Evolutionary conservation across 2,797 vertebrate genomes (phyloP), one percentile per base, ranked within the genome.

Genomic region (Sebastes kiyomatsui): DNA sequence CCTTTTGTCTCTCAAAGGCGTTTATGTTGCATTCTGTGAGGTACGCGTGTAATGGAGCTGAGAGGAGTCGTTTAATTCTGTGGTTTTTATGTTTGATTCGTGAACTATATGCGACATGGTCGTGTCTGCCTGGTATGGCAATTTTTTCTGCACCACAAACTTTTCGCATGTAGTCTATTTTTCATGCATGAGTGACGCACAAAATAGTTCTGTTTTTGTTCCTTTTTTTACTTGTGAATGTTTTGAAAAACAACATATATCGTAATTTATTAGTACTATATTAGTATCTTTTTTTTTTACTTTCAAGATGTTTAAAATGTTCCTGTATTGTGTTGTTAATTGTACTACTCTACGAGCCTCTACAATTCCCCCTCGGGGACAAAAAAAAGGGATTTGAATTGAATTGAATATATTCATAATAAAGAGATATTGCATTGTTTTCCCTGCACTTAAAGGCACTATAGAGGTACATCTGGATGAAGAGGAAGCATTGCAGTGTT

Each of bases 81-180:
- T 25, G 52, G 14, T 75, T 81, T 54, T 85, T 69, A 46, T 79
- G 52, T 87, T 79, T 83, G 70, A 72, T 83, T 56, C 64, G 49
- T 81, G 79, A 86, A 61, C 65, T 61, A 66, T 82, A 72, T 80
- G 70, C 33, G 27, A 66, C 61, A 30, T 5, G 32, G 28, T 71
- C 22, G 4, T 64, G 60, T 89, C 72, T 85, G 88, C 87, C 81
- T 87, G 83, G 78, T 80, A 72, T 87, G 71, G 77, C 85, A 90
- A 86, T 90, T 35, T 72, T 75, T 89, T 91, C 78, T 86, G 89
- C 84, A 61, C 73, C 79, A 84, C 71, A 81, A 79, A 85, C 77
- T 67, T 80, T 87, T 81, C 22, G 2, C 64, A 75, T 78, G 6
- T 79, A 42, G n/a, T 79, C 73, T 42, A 3, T 73, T 64, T 82